A percentile compares a stretch with the other conserved stretches of the same genome.
These are phyloP conservation scores for Canis aureus DNA, from an alignment of 2,113 vertebrate genomes.

Conservation along the genomic window DNA sequence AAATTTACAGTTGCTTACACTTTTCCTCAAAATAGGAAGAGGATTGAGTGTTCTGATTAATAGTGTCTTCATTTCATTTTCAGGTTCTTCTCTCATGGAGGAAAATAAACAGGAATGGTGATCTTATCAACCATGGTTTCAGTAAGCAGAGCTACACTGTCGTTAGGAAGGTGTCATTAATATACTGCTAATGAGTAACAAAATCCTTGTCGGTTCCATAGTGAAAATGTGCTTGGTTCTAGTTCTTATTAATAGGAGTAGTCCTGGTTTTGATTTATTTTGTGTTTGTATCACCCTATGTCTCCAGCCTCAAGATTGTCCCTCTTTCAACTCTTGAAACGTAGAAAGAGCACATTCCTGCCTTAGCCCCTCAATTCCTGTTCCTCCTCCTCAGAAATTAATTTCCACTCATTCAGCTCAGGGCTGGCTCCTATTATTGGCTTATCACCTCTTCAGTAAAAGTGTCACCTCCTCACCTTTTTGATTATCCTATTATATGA, in stretches of 20 bases:
- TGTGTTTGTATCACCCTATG: background rate
- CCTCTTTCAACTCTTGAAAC: background rate
- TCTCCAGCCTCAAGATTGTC: background rate
- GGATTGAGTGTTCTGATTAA: background rate
- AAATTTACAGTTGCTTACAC: background rate
- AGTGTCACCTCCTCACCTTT: background rate
- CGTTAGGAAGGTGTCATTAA: background rate
- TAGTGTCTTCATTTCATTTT: background rate
- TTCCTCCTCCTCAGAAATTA: background rate
- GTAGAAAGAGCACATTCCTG: background rate
- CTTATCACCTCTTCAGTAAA: background rate
- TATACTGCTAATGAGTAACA: background rate
- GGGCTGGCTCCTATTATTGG: background rate
- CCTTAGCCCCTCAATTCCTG: background rate
- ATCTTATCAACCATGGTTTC: background rate
- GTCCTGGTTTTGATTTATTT: background rate
- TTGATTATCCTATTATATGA: background rate
- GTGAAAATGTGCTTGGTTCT: background rate
- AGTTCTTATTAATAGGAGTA: background rate
- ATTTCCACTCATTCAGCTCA: background rate
- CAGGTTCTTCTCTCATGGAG: background rate
- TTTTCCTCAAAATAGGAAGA: constrained; percentile 35
- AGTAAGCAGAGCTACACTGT: background rate
- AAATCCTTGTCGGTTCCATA: background rate
- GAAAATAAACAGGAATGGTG: background rate